Conservation (phyloP, 2,888 invertebrate species). For the Eledone cirrhosa region DNA sequence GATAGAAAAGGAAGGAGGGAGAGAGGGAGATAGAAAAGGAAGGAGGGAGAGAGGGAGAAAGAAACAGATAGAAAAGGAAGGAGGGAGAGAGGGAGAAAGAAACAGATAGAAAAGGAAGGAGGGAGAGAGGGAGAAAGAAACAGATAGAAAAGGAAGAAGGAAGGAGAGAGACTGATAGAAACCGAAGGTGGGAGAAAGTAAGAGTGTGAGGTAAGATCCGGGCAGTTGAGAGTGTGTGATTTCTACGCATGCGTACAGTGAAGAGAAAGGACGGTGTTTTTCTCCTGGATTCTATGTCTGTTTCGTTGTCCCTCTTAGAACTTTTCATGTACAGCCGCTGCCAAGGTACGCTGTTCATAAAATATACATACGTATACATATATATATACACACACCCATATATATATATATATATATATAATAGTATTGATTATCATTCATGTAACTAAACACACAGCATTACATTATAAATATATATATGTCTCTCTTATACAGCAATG, state of each 20-base stretch:
- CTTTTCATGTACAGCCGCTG: slow-evolving; percentile 26
- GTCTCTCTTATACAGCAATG: too few species aligned
- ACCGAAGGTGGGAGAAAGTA: neutral
- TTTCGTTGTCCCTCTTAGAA: slow-evolving; percentile 21
- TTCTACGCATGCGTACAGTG: neutral
- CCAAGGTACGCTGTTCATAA: slow-evolving; percentile 6
- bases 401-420: too few species aligned
- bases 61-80: neutral
- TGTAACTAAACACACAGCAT: too few species aligned
- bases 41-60: neutral
- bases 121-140: neutral
- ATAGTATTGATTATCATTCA: too few species aligned
- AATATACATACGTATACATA: too few species aligned
- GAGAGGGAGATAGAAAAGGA: neutral
- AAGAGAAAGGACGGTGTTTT: slow-evolving; percentile 17
- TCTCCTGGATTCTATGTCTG: slow-evolving; percentile 12
- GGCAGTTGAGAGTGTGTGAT: neutral
- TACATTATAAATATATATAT: too few species aligned
- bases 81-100: neutral
- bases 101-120: neutral
- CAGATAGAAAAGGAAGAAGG: neutral
- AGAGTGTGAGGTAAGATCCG: neutral
- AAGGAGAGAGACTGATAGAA: neutral
- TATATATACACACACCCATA: too few species aligned
- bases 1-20: neutral